Evolutionary conservation across 2,113 vertebrate genomes (phyloP).

Genomic region (Clinocottus analis): DNA sequence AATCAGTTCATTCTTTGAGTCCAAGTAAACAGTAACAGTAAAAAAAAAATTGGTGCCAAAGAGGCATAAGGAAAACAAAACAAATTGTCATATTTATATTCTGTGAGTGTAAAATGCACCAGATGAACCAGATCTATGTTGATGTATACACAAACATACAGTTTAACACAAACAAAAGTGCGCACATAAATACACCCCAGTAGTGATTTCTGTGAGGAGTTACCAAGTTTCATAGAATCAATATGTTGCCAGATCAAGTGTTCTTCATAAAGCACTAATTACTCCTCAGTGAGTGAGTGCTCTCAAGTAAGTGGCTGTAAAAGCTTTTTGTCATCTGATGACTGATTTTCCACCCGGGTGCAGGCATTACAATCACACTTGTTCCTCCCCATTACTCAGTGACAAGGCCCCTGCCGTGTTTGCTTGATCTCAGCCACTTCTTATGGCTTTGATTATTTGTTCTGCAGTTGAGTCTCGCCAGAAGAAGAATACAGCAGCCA

Average conservation of each 20-base stretch:
- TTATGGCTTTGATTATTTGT: slow-evolving; percentile 10
- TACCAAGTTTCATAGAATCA: slow-evolving; percentile 34
- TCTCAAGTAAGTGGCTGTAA: slow-evolving; percentile 31
- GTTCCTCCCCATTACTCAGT: slow-evolving; percentile 14
- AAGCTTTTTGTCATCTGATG: slow-evolving; percentile 51
- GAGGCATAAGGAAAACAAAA: neutral
- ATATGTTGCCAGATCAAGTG: slow-evolving; percentile 38
- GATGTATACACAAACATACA: slow-evolving; percentile 4
- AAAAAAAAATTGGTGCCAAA: too few species aligned
- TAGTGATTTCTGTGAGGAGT: neutral
- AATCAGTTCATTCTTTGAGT: neutral
- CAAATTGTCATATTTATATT: neutral
- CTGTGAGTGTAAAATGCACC: too few species aligned
- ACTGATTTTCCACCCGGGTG: slow-evolving; percentile 28
- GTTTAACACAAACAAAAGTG: neutral
- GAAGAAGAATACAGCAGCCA: neutral
- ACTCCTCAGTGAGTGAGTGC: slow-evolving; percentile 34
- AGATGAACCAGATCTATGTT: neutral
- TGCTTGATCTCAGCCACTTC: slow-evolving; percentile 4
- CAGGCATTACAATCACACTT: slow-evolving; percentile 16
- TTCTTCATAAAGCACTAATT: slow-evolving; percentile 44
- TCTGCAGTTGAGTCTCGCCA: neutral
- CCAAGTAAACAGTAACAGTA: too few species aligned
- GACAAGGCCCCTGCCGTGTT: neutral
- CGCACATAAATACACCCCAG: neutral